These are phyloP conservation scores for Smittia aterrima DNA, from an alignment of 2,888 invertebrate genomes.

Conservation along the genomic window DNA sequence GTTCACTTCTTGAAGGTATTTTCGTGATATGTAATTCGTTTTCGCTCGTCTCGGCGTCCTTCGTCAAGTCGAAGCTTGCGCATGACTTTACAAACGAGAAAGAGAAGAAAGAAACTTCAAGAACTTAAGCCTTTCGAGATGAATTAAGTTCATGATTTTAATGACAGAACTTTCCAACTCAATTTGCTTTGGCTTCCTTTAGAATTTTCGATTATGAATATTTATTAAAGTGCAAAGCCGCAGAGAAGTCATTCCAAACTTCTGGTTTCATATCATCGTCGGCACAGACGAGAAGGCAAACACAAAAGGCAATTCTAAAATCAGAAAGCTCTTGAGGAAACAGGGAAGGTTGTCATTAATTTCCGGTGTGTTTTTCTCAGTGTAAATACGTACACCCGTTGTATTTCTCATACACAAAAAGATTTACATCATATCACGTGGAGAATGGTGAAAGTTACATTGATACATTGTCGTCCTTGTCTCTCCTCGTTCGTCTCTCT, in stretches of 20 bases:
- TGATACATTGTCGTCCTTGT: background rate
- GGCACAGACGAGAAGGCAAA: background rate
- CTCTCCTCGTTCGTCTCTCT: background rate
- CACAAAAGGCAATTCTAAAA: constrained; percentile 1
- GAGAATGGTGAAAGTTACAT: constrained; percentile 31
- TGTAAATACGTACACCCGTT: constrained; percentile 37
- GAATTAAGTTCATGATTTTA: background rate
- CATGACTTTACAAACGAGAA: too few relatives aligned
- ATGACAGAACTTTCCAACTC: background rate
- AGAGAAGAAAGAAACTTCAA: too few relatives aligned
- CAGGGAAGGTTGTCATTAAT: constrained; percentile 39
- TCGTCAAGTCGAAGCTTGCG: too few relatives aligned
- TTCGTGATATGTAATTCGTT: too few relatives aligned
- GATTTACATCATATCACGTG: constrained; percentile 39
- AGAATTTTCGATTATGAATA: background rate
- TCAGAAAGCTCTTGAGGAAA: constrained; percentile 21
- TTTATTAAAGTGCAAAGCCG: constrained; percentile 13
- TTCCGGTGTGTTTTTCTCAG: constrained; percentile 38
- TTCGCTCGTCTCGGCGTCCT: too few relatives aligned
- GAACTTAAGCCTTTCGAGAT: too few relatives aligned
- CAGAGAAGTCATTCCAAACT: constrained; percentile 35
- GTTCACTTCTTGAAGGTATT: too few relatives aligned
- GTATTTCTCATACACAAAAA: too few relatives aligned
- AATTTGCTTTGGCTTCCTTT: background rate
- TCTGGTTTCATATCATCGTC: constrained; percentile 4